Evolutionary conservation across 2,797 vertebrate genomes (phyloP).

Genomic region (Thunnus albacares): DNA sequence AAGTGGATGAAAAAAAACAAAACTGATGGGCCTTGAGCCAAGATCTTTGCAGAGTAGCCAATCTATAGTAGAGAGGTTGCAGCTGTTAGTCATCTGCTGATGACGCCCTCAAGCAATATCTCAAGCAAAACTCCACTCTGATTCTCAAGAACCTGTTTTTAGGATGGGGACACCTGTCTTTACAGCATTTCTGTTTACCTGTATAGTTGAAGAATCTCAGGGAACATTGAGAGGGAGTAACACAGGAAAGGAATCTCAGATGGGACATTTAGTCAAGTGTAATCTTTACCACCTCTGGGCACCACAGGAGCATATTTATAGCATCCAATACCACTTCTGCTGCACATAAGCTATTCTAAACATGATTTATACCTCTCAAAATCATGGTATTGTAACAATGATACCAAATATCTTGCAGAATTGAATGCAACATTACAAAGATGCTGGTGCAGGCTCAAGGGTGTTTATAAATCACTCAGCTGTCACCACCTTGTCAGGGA

Average conservation of each 20-base stretch:
- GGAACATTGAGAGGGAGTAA: neutral
- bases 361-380: slow-evolving; percentile 1
- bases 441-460: slow-evolving; percentile 6
- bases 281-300: slow-evolving; percentile 1
- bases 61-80: slow-evolving; percentile 63
- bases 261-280: neutral
- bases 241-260: neutral
- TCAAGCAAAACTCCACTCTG: slow-evolving; percentile 21
- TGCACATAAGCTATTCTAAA: slow-evolving; percentile 19
- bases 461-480: slow-evolving; percentile 72
- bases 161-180: slow-evolving; percentile 7
- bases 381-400: neutral
- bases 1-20: slow-evolving; percentile 44
- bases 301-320: slow-evolving; percentile 13
- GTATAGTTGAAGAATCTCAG: neutral
- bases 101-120: slow-evolving; percentile 28
- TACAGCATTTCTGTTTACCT: neutral
- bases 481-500: slow-evolving; percentile 67
- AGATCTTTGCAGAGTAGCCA: slow-evolving; percentile 65
- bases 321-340: slow-evolving; percentile 13
- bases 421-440: slow-evolving; percentile 22
- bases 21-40: slow-evolving; percentile 68
- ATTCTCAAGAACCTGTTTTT: slow-evolving; percentile 5
- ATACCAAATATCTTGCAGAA: slow-evolving; percentile 13
- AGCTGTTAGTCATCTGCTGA: slow-evolving; percentile 58